Percentiles rank a stretch among this genome's conserved stretches.
Evolutionary conservation across 2,113 vertebrate genomes (phyloP).

Genomic region (Halichoerus grypus): DNA sequence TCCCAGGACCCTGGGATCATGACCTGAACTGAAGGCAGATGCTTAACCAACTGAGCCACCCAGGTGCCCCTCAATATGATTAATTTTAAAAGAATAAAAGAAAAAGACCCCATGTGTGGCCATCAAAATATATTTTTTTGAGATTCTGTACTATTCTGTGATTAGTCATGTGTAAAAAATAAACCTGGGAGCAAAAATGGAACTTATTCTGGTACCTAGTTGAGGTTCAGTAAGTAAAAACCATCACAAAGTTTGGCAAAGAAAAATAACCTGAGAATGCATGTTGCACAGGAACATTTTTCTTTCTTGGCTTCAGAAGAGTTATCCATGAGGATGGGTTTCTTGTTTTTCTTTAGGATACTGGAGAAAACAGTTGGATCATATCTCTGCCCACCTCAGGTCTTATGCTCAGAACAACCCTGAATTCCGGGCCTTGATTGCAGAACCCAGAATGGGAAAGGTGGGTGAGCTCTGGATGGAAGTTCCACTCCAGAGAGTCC

Average conservation of each 20-base stretch:
- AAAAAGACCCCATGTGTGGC: neutral
- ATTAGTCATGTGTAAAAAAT: neutral
- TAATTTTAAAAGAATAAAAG: slow-evolving; percentile 16
- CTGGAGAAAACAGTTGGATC: slow-evolving; percentile 98
- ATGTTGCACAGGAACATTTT: neutral
- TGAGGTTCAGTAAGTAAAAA: slow-evolving; percentile 6
- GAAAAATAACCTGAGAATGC: neutral
- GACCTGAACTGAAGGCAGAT: neutral
- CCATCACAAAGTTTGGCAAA: neutral
- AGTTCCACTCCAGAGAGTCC: neutral
- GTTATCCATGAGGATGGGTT: neutral
- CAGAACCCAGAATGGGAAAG: slow-evolving; percentile 96
- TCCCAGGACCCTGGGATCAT: neutral
- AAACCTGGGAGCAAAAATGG: neutral
- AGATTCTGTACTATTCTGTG: neutral
- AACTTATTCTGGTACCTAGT: neutral
- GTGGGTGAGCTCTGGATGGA: slow-evolving; percentile 84
- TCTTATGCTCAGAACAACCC: slow-evolving; percentile 94
- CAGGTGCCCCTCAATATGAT: neutral
- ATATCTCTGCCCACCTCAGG: slow-evolving; percentile 94
- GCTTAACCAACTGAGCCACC: neutral
- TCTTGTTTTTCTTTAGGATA: slow-evolving; percentile 89
- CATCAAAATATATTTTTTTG: slow-evolving; percentile 18
- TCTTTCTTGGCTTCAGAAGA: neutral
- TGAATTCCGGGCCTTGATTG: slow-evolving; percentile 94